Evolutionary conservation across 2,113 vertebrate genomes (phyloP), one percentile per base, ranked within the genome.

Genomic region (Erythrolamprus reginae): DNA sequence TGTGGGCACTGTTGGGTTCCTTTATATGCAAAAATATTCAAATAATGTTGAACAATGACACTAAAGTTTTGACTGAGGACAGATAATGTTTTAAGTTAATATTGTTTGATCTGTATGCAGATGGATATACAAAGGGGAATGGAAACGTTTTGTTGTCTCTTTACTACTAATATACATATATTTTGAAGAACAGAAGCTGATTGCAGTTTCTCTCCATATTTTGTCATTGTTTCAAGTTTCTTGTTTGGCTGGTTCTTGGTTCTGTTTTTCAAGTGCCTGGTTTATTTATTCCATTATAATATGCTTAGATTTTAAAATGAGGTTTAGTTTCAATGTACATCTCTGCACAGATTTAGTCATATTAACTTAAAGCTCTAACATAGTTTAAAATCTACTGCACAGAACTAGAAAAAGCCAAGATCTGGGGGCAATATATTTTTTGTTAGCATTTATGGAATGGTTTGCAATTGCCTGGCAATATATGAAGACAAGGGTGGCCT

Each of bases 381-480:
- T 70, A 70, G n/a, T 70, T 70, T 70, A 70, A 65, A 33, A 70
- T 70, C n/a, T 70, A 70, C 65, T 33, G 65, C 65, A 70, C 0
- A 70, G 65, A n/a, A 1, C n/a, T 70, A 70, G 65, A 9, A 77
- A 65, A 65, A 65, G 61, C 28, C n/a, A 65, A 15, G 61, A 65
- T 12, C 28, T 65, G 12, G 28, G 33, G 3, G 33, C 70, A 77
- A 26, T 53, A 89, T 93, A 92, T 77, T 53, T 56, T 83, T 53
- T 56, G 87, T 96, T 95, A 83, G 93, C 93, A 83, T 94, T 96
- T 88, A 90, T 87, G 65, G 88, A 84, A 38, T 89, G 92, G 70
- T 55, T 55, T 28, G 0, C 0, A 89, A 93, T 94, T 88, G 90
- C 0, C 0, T 90, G 90, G 70, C 28, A 83, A 87, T 45, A 84